These are phyloP conservation scores for Ramphastos sulfuratus DNA, from an alignment of 2,113 vertebrate genomes.

Conservation along the genomic window DNA sequence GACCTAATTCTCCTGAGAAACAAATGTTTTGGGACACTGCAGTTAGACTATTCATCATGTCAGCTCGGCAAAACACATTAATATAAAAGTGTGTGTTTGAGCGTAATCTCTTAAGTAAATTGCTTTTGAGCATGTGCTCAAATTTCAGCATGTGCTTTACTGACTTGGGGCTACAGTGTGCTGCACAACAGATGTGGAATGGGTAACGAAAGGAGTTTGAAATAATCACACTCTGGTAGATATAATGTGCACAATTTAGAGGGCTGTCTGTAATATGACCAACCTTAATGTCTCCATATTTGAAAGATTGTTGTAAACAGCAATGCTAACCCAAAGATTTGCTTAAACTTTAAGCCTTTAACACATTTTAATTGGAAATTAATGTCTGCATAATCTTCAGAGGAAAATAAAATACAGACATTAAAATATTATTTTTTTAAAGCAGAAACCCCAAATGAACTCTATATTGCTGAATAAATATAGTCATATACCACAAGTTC, in stretches of 20 bases:
- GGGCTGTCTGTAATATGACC: background rate
- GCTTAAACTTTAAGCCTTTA: background rate
- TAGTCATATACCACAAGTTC: background rate
- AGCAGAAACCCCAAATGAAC: background rate
- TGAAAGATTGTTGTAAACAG: background rate
- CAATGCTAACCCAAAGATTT: background rate
- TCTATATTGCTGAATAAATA: background rate
- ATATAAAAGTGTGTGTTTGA: background rate
- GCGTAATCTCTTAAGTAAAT: background rate
- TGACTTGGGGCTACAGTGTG: background rate
- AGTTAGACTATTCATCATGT: background rate
- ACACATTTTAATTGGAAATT: background rate
- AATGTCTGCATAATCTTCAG: background rate
- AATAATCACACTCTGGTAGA: background rate
- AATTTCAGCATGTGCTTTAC: background rate
- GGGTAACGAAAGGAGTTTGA: background rate
- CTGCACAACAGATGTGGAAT: background rate
- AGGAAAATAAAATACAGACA: background rate
- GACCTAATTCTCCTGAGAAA: background rate
- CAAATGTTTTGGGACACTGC: background rate
- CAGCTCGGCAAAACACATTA: background rate
- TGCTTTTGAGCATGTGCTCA: background rate
- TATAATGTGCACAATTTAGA: background rate
- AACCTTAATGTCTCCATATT: background rate
- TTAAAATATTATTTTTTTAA: background rate